Base-by-base conservation (phyloP, 1,140 invertebrate genomes). In the Lamellibrachia luymesi region DNA sequence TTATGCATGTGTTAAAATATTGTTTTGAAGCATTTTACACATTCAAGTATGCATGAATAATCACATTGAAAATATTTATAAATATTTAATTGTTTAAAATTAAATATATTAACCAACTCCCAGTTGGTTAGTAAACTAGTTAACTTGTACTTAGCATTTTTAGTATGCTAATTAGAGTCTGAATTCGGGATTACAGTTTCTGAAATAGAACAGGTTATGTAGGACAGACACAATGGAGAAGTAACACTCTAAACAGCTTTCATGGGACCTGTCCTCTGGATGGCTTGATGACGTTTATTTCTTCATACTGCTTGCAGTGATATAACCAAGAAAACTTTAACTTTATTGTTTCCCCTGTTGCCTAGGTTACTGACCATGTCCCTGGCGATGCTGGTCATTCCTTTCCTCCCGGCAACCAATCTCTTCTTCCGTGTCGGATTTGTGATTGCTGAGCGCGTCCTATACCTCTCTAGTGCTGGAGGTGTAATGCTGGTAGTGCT, bases 401-500 rank as follows among this genome's bases (percentile, higher is more conserved):
- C 99, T 93, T 99, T 99, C 96, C 96, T 99, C 90, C 99, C 99
- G n/a, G 98, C 99, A 0, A 98, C 98, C 89, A 99, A 99, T 97
- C 96, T 99, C 10, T 98, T 99, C 96, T 99, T 99, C 95, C 98
- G 98, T 0, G 99, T 99, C 93, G 99, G 99, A 4, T 99, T 99
- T 96, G 98, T 99, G 51, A 97, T 99, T 22, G 99, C 99, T 2
- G 99, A 99, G 96, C 96, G 99, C 94, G 98, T 99, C 51, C 97
- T 99, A 0, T 99, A 99, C 96, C 98, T 99, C 96, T 98, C 99
- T 4, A 99, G 98, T 0, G 99, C 99, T 98, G 99, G 99, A 8
- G 99, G 98, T 96, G 99, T 98, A 96, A 97, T 99, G 95, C 96
- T 99, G 4, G 97, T 99, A 2, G 98, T 98, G 27, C 50, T 92